Evolutionary conservation across 2,797 vertebrate species (phyloP).

Genomic region (Buceros bicornis): DNA sequence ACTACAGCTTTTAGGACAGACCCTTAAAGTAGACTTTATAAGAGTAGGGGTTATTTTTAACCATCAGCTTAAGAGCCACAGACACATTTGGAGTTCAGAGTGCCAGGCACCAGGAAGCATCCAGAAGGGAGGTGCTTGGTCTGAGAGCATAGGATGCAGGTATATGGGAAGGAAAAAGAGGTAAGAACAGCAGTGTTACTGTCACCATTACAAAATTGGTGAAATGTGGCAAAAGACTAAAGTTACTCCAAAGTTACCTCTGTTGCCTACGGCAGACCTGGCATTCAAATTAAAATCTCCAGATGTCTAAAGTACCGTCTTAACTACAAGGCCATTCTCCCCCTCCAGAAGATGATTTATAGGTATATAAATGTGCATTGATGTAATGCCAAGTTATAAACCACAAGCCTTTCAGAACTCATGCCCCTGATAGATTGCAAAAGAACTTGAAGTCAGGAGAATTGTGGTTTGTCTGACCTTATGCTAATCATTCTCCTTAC

Average conservation of each 20-base stretch:
- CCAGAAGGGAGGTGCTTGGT: neutral
- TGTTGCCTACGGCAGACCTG: neutral
- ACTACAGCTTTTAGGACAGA: neutral
- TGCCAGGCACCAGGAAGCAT: neutral
- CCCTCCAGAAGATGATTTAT: conserved; percentile 54
- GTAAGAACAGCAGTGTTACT: neutral
- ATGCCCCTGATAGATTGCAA: conserved; percentile 63
- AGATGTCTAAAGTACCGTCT: neutral
- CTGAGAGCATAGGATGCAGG: neutral
- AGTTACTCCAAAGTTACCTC: neutral
- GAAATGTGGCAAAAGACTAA: neutral
- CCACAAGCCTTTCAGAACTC: conserved; percentile 66
- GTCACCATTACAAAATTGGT: neutral
- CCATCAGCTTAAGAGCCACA: neutral
- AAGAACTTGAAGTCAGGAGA: conserved; percentile 65
- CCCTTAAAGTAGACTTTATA: neutral
- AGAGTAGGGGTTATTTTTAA: neutral
- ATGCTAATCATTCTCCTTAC: conserved; percentile 62
- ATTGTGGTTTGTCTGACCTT: conserved; percentile 50
- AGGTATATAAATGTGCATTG: conserved; percentile 65
- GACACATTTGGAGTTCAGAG: neutral
- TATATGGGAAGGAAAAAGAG: neutral
- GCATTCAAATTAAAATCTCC: neutral
- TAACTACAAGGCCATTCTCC: conserved; percentile 40
- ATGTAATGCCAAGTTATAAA: conserved; percentile 75